Conservation (phyloP, 2,113 vertebrate genomes). For the Sylvietta virens region DNA sequence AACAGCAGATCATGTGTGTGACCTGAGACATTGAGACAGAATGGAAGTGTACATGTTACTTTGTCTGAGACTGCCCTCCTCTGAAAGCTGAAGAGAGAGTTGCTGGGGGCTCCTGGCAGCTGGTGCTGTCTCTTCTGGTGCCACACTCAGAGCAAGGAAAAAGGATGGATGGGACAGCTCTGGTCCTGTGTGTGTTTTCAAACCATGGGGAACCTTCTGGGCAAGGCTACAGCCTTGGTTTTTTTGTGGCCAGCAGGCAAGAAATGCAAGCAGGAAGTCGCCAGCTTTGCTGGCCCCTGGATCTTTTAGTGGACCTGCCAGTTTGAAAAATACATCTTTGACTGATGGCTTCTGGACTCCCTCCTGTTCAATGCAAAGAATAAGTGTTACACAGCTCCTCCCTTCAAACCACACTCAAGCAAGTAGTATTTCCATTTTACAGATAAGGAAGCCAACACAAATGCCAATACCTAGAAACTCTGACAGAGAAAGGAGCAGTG, state of each 20-base stretch:
- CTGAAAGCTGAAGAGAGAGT: background rate
- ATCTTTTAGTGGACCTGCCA: background rate
- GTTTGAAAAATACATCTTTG: background rate
- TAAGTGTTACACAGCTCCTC: background rate
- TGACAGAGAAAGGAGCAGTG: background rate
- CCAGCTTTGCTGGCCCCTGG: background rate
- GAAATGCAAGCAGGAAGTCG: background rate
- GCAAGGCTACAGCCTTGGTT: fast-evolving
- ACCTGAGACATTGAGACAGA: background rate
- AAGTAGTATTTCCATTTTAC: background rate
- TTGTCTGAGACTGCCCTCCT: background rate
- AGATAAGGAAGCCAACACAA: background rate
- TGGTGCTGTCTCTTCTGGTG: background rate
- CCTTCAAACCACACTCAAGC: background rate
- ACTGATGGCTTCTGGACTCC: background rate
- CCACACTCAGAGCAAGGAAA: background rate
- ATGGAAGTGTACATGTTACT: background rate
- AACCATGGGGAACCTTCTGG: background rate
- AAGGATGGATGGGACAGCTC: background rate
- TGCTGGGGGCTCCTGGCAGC: background rate
- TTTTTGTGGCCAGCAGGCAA: background rate
- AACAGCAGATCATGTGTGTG: background rate
- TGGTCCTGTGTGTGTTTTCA: background rate
- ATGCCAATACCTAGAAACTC: background rate
- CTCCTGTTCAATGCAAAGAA: background rate